Conservation (phyloP, 2,888 invertebrate genomes). For the Drosophila ezoana region DNA sequence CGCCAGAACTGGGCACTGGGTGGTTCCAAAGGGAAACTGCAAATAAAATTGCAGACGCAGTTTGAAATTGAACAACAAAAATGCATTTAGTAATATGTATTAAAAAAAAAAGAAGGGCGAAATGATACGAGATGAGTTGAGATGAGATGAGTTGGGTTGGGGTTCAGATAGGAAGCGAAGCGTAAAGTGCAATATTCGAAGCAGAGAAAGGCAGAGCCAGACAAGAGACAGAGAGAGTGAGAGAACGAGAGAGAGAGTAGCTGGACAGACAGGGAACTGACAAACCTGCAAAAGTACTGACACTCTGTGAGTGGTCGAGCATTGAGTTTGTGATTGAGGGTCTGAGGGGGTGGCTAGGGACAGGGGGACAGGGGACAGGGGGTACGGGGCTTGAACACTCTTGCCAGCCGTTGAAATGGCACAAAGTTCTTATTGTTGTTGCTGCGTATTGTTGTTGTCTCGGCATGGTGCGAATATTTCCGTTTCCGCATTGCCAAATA, state of each 20-base stretch:
- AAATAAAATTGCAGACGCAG: conserved; percentile 78
- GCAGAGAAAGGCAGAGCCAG: conserved; percentile 20
- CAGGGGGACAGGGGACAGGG: neutral
- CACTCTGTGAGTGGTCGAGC: conserved; percentile 60
- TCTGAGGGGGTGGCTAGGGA: neutral
- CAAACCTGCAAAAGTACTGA: conserved; percentile 67
- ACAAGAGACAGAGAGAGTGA: neutral
- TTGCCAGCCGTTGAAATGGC: conserved; percentile 73
- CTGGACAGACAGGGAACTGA: conserved; percentile 41
- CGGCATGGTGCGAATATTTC: conserved; percentile 79
- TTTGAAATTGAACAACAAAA: conserved; percentile 79
- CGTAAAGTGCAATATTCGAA: conserved; percentile 12
- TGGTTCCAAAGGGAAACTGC: conserved; percentile 43
- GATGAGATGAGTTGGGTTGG: conserved; percentile 11
- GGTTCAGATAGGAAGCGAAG: conserved; percentile 2
- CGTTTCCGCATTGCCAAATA: conserved; percentile 80
- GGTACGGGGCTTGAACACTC: conserved; percentile 10
- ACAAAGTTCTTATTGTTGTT: conserved; percentile 62
- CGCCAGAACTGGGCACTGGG: conserved; percentile 32
- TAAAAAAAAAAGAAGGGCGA: conserved; percentile 29
- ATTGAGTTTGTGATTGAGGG: conserved; percentile 37
- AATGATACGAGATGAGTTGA: conserved; percentile 36
- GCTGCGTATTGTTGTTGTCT: conserved; percentile 61
- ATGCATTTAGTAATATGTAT: conserved; percentile 76
- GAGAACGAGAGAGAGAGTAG: conserved; percentile 10